A percentile compares a stretch with the other conserved stretches of the same genome.
Evolutionary conservation across 2,797 vertebrate species (phyloP).

Genomic region (Hemitrygon akajei): DNA sequence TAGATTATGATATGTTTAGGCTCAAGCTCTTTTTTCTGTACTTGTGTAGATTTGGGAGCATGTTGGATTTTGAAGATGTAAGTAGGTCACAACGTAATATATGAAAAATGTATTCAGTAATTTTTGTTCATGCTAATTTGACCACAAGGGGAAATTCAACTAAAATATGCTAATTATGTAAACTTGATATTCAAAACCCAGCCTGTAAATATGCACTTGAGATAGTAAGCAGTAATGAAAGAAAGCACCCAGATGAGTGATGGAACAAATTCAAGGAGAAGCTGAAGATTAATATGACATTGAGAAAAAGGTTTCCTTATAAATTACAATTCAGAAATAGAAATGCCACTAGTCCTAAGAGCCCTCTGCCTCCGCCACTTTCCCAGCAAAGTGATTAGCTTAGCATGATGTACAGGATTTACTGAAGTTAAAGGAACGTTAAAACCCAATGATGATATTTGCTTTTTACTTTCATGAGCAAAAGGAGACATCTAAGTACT

Average conservation of each 20-base stretch:
- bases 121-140: background rate
- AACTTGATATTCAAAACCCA: background rate
- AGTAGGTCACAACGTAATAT: background rate
- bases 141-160: background rate
- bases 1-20: background rate
- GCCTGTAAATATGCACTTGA: background rate
- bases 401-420: background rate
- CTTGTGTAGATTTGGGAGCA: background rate
- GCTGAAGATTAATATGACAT: background rate
- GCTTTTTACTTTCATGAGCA: no score
- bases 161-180: background rate
- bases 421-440: background rate
- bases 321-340: background rate
- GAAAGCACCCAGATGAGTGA: background rate
- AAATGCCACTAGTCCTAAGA: background rate
- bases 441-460: background rate
- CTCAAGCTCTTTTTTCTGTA: background rate
- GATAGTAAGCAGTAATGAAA: background rate
- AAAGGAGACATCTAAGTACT: background rate
- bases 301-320: background rate
- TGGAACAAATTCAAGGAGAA: background rate
- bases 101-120: background rate
- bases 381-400: background rate
- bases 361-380: background rate
- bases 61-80: background rate